phyloP scores from a whole-genome alignment of 1,140 invertebrate species.

The Bursaphelenchus mucronatus region DNA sequence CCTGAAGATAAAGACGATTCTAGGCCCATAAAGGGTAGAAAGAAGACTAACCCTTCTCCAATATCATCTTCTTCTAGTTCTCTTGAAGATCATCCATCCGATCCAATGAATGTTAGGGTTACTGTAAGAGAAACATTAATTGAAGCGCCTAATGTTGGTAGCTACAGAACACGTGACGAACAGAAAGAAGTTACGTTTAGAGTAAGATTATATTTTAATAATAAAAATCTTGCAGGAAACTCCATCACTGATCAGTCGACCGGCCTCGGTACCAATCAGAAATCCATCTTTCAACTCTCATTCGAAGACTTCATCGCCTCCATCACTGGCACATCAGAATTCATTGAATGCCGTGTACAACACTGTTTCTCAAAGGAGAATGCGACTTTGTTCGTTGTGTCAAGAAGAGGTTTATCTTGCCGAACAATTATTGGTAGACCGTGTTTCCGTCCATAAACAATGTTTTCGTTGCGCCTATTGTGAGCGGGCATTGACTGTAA shows the following conservation, averaged over 20 bases:
- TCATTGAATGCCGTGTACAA: conserved; percentile 9
- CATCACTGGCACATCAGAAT: too few relatives aligned
- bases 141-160: too few relatives aligned
- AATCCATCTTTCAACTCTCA: too few relatives aligned
- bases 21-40: background rate
- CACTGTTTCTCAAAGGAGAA: conserved; percentile 12
- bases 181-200: conserved; percentile 9
- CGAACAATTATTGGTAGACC: conserved; percentile 30
- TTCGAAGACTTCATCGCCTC: too few relatives aligned
- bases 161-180: background rate
- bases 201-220: background rate
- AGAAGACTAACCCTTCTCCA: background rate
- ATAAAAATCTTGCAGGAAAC: too few relatives aligned
- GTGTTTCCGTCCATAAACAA: conserved; percentile 35
- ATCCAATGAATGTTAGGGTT: conserved; percentile 14
- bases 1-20: background rate
- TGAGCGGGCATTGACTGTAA: conserved; percentile 28
- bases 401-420: conserved; percentile 33
- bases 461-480: conserved; percentile 47
- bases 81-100: conserved; percentile 16
- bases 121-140: too few relatives aligned
- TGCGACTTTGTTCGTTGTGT: conserved; percentile 25
- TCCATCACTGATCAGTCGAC: too few relatives aligned
- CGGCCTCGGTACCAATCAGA: too few relatives aligned
- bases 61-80: background rate